A percentile compares a stretch with the other conserved stretches of the same genome.
Evolutionary conservation across 2,797 vertebrate genomes (phyloP).

Genomic region (Serranus cabrilla): DNA sequence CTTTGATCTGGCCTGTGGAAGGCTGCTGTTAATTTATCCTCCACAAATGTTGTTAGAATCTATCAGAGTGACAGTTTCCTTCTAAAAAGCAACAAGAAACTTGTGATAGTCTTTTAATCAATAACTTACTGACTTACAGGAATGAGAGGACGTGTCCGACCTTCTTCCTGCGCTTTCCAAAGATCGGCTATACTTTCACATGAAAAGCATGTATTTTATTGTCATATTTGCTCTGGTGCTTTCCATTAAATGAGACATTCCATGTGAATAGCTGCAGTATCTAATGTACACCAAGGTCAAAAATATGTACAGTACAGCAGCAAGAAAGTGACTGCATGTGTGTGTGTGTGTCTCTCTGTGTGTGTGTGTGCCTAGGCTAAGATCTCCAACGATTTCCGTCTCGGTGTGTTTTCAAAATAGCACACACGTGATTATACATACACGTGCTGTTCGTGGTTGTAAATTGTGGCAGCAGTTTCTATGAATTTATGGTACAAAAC

Average conservation of each 20-base stretch:
- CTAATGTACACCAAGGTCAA: constrained; percentile 63
- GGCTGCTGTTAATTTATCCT: constrained; percentile 20
- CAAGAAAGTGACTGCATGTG: constrained; percentile 4
- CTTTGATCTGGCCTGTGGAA: constrained; percentile 30
- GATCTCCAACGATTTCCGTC: too few species aligned
- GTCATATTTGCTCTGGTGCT: background rate
- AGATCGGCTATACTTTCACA: background rate
- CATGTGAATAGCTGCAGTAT: constrained; percentile 31
- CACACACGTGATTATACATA: too few species aligned
- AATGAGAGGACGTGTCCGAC: background rate
- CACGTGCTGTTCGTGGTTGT: too few species aligned
- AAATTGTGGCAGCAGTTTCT: too few species aligned
- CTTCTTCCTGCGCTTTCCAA: background rate
- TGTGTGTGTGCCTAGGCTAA: too few species aligned
- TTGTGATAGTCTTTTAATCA: background rate
- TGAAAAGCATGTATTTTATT: constrained; percentile 18
- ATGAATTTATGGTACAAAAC: too few species aligned
- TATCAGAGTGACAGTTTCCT: constrained; percentile 12
- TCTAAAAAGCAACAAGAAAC: constrained; percentile 1
- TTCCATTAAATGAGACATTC: constrained; percentile 7
- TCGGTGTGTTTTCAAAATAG: too few species aligned
- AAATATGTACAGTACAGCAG: constrained; percentile 15
- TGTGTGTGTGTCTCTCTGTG: constrained; percentile 2
- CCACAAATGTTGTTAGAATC: constrained; percentile 12
- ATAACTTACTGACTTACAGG: background rate